Percentiles rank a stretch among this genome's conserved stretches.
phyloP scores from a whole-genome alignment of 2,888 invertebrate genomes.

The Xestia c-nigrum region DNA sequence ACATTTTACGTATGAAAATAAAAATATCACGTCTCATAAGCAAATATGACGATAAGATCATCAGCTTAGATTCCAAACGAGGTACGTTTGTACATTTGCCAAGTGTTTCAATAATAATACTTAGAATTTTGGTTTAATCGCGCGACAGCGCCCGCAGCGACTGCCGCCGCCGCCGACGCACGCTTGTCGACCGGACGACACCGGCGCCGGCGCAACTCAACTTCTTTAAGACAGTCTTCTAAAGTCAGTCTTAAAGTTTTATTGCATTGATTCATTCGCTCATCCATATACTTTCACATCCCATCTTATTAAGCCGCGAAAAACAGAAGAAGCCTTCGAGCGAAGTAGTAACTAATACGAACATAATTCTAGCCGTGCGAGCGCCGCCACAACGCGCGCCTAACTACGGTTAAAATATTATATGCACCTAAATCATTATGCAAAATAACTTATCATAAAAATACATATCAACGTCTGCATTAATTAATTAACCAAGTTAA shows the following conservation, averaged over 20 bases:
- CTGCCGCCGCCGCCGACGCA: conserved; percentile 54
- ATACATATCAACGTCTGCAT: conserved; percentile 81
- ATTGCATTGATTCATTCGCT: conserved; percentile 88
- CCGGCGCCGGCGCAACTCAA: conserved; percentile 67
- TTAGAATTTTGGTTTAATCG: conserved; percentile 78
- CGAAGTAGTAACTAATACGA: conserved; percentile 70
- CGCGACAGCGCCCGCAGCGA: conserved; percentile 63
- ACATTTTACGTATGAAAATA: conserved; percentile 76
- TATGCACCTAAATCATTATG: conserved; percentile 82
- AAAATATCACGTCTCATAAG: conserved; percentile 72
- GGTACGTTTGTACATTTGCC: conserved; percentile 58
- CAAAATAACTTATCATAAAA: conserved; percentile 84
- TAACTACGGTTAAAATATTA: conserved; percentile 74
- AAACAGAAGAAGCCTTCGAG: conserved; percentile 75
- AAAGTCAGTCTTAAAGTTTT: conserved; percentile 90
- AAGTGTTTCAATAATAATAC: conserved; percentile 72
- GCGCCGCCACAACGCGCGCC: conserved; percentile 39
- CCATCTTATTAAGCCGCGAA: conserved; percentile 74
- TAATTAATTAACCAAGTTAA: conserved; percentile 84
- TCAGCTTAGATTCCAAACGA: conserved; percentile 59
- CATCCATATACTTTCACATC: conserved; percentile 77
- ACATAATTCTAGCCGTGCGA: conserved; percentile 54
- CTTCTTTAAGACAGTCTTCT: conserved; percentile 89
- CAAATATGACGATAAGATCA: conserved; percentile 65
- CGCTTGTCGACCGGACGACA: conserved; percentile 31